phyloP scores from a whole-genome alignment of 2,113 vertebrate species.

The Desmodus rotundus region DNA sequence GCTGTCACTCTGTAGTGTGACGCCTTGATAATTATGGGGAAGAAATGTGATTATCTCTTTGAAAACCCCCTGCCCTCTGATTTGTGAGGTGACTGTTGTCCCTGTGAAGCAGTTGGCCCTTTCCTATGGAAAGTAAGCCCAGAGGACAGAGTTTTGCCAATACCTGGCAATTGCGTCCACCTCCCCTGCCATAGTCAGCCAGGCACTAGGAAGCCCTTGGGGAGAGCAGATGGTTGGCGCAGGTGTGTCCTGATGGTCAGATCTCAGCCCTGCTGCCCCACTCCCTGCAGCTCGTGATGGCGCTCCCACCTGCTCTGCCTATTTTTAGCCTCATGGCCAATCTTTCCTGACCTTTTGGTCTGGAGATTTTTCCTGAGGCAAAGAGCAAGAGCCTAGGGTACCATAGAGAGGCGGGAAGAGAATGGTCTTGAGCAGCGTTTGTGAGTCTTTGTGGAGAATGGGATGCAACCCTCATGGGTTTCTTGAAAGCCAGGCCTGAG shows the following conservation, averaged over 20 bases:
- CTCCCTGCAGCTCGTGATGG: not conserved
- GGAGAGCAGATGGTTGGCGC: constrained; percentile 28
- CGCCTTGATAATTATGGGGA: not conserved
- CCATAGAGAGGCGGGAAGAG: not conserved
- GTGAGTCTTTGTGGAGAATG: not conserved
- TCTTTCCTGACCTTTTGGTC: not conserved
- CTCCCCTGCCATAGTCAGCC: not conserved
- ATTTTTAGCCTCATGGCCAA: not conserved
- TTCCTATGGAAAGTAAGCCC: not conserved
- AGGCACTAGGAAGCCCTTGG: not conserved
- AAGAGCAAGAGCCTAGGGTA: not conserved
- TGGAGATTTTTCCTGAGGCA: not conserved
- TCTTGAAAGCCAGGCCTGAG: not conserved
- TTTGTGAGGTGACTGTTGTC: not conserved
- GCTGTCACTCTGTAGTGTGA: not conserved
- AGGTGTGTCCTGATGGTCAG: not conserved
- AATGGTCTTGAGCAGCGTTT: not conserved
- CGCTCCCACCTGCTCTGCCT: constrained; percentile 10
- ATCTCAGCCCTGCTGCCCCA: not conserved
- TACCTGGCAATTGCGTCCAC: not conserved
- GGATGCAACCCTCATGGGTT: not conserved
- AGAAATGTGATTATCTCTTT: not conserved
- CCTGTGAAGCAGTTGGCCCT: not conserved
- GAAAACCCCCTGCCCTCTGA: not conserved
- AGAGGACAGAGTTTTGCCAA: constrained; percentile 1